A percentile compares a stretch with the other conserved stretches of the same genome.
Conservation (phyloP, 2,113 vertebrate genomes). For the Catharus bicknelli region DNA sequence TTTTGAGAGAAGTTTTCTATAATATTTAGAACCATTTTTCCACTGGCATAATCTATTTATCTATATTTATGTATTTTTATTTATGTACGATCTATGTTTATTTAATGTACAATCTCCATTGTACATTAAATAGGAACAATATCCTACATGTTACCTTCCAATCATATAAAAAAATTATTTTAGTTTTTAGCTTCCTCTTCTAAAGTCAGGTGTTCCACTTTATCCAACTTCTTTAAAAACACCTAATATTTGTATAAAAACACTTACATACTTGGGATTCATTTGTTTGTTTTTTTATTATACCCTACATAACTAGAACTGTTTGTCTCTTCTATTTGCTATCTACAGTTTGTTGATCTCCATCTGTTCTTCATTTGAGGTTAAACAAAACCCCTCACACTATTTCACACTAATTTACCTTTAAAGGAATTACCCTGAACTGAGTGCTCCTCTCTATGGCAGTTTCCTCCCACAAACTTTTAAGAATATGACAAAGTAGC, state of each 20-base stretch:
- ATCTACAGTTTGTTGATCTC: background rate
- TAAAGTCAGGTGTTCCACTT: background rate
- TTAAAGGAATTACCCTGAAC: background rate
- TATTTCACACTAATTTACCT: background rate
- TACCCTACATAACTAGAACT: background rate
- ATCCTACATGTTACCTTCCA: background rate
- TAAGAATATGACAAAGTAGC: background rate
- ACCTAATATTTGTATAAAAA: background rate
- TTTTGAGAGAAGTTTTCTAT: background rate
- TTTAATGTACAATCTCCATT: background rate
- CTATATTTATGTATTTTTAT: background rate
- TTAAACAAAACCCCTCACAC: background rate
- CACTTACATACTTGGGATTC: background rate
- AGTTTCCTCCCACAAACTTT: background rate
- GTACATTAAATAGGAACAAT: background rate
- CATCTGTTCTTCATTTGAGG: background rate
- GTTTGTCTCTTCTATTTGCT: background rate
- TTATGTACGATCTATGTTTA: background rate
- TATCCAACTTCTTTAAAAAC: background rate
- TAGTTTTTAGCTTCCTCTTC: background rate
- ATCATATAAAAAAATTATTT: background rate
- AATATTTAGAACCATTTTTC: background rate
- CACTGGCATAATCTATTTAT: background rate
- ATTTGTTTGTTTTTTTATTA: background rate
- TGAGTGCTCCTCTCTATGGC: background rate